A percentile compares a stretch with the other conserved stretches of the same genome.
phyloP scores from a whole-genome alignment of 2,797 vertebrate genomes.

The Triplophysa bombifrons region DNA sequence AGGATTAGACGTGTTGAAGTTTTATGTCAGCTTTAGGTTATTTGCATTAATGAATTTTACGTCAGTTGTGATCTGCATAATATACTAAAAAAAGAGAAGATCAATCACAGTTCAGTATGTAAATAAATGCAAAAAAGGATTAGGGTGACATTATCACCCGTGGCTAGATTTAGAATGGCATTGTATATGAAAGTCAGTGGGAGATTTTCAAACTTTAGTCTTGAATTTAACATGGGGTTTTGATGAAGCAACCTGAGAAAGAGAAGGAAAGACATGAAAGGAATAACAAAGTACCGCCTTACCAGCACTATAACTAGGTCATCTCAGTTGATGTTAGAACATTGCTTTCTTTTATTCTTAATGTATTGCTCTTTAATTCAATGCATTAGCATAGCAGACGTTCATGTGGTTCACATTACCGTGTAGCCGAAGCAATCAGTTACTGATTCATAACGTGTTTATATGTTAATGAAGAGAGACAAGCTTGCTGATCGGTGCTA shows the following conservation, averaged over 20 bases:
- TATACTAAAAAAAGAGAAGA: not conserved
- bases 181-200: not conserved
- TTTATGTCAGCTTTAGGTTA: not conserved
- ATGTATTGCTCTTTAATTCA: conserved; percentile 12
- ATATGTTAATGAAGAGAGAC: conserved; percentile 17
- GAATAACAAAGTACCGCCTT: conserved; percentile 4
- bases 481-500: not conserved
- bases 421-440: not conserved
- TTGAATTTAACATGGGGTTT: not conserved
- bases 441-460: conserved; percentile 32
- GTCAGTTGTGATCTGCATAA: not conserved
- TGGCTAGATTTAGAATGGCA: not conserved
- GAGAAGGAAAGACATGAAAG: not conserved
- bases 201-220: not conserved
- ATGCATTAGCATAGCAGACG: conserved; percentile 5
- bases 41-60: not conserved
- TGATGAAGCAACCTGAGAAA: not conserved
- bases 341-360: conserved; percentile 10
- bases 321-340: conserved; percentile 17
- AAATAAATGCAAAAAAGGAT: not conserved
- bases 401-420: not conserved
- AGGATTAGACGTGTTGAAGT: not conserved
- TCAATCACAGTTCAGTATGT: not conserved
- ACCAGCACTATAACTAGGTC: conserved; percentile 36
- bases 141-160: not conserved